Conservation (phyloP, 2,113 vertebrate genomes). For the Microtus richardsoni region DNA sequence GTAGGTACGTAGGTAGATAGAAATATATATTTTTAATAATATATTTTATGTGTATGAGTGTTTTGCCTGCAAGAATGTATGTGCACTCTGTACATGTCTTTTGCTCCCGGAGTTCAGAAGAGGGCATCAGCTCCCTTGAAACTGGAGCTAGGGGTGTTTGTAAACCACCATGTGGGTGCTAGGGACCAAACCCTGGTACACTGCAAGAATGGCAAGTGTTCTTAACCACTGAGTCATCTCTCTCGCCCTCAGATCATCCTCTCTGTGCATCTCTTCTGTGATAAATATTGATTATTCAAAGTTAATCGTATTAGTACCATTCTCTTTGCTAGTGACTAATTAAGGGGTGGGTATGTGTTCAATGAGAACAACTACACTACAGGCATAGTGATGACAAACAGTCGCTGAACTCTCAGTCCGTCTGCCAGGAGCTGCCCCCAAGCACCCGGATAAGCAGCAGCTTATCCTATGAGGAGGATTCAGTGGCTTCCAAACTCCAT, state of each 20-base stretch:
- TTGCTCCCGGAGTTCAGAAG: neutral
- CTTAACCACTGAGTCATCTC: neutral
- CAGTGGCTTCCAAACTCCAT: neutral
- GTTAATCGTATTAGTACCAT: neutral
- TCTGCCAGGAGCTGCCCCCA: neutral
- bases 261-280: neutral
- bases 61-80: neutral
- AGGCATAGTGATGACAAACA: neutral
- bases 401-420: neutral
- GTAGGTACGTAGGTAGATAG: too few relatives aligned
- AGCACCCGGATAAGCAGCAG: neutral
- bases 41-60: neutral
- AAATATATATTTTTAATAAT: neutral
- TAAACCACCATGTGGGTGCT: neutral
- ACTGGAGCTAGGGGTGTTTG: neutral
- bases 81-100: neutral
- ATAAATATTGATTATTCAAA: slow-evolving; percentile 43
- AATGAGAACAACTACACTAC: neutral
- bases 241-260: neutral
- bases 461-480: neutral
- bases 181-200: neutral
- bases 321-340: slow-evolving; percentile 1
- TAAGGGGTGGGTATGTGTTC: neutral
- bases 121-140: neutral
- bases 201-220: neutral